These are phyloP conservation scores for Ciconia boyciana DNA, from an alignment of 2,113 vertebrate species.

Conservation along the genomic window DNA sequence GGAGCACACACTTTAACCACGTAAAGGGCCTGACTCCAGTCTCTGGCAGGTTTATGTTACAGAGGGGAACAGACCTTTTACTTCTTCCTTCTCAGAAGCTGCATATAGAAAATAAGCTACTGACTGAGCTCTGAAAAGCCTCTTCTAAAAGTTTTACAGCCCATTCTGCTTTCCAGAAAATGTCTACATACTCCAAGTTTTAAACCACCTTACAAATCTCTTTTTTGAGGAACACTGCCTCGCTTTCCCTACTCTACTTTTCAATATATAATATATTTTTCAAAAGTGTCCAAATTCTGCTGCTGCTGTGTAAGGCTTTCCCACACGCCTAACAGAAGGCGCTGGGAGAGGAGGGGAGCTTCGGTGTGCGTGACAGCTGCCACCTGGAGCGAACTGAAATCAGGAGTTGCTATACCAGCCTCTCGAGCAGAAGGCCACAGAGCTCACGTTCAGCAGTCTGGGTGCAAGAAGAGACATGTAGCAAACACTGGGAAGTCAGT, in stretches of 20 bases:
- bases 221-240: background rate
- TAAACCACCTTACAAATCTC: background rate
- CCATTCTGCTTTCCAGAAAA: background rate
- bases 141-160: background rate
- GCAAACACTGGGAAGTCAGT: background rate
- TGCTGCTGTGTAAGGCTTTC: background rate
- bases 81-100: background rate
- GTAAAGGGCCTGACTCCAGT: background rate
- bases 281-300: background rate
- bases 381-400: background rate
- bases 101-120: background rate
- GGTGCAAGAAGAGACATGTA: background rate
- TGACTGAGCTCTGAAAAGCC: background rate
- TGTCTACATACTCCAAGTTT: background rate
- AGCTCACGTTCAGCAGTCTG: background rate
- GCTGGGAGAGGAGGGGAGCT: background rate
- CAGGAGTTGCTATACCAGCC: background rate
- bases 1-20: background rate
- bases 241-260: background rate
- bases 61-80: background rate
- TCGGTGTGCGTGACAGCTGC: background rate
- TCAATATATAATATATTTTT: background rate
- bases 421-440: background rate
- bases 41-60: background rate
- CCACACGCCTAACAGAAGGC: background rate